Conservation (phyloP, 2,888 invertebrate species). For the Lasius fuliginosus region DNA sequence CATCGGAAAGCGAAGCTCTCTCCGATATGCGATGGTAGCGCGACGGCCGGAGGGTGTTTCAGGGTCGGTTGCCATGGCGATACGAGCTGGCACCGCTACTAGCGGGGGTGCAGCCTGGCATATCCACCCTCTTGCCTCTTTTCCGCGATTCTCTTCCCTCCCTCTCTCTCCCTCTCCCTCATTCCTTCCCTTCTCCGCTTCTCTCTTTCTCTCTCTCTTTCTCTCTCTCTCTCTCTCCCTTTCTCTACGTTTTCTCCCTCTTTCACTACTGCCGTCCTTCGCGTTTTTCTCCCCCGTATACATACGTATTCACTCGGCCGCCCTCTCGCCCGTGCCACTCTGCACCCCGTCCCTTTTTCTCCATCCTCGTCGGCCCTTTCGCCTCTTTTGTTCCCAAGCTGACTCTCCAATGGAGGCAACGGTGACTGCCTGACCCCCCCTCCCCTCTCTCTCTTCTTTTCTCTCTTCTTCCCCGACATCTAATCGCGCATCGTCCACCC, state of each 20-base stretch:
- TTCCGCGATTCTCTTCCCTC: conserved; percentile 70
- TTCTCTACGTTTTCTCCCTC: conserved; percentile 40
- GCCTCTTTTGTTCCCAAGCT: conserved; percentile 52
- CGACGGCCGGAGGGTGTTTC: conserved; percentile 83
- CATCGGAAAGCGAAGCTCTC: conserved; percentile 84
- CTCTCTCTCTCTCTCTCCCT: conserved; percentile 38
- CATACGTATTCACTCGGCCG: conserved; percentile 56
- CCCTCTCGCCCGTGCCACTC: conserved; percentile 11
- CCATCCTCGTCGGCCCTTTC: conserved; percentile 38
- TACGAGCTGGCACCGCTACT: conserved; percentile 76
- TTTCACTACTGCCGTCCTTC: conserved; percentile 23
- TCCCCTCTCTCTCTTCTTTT: conserved; percentile 31
- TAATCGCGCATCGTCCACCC: conserved; percentile 61
- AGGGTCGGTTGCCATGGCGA: conserved; percentile 84
- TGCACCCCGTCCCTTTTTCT: conserved; percentile 14
- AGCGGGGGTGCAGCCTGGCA: conserved; percentile 77
- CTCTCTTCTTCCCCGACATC: conserved; percentile 56
- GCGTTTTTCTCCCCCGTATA: conserved; percentile 54
- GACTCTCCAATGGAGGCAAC: conserved; percentile 47
- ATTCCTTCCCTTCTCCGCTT: conserved; percentile 29
- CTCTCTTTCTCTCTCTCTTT: conserved; percentile 51
- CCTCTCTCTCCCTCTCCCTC: conserved; percentile 10
- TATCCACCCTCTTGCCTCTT: conserved; percentile 76
- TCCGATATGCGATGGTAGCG: conserved; percentile 71
- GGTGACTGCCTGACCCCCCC: conserved; percentile 38